A percentile compares a stretch with the other conserved stretches of the same genome.
These are phyloP conservation scores for Chaenodraco wilsoni DNA, from an alignment of 2,797 vertebrate genomes.

Conservation along the genomic window DNA sequence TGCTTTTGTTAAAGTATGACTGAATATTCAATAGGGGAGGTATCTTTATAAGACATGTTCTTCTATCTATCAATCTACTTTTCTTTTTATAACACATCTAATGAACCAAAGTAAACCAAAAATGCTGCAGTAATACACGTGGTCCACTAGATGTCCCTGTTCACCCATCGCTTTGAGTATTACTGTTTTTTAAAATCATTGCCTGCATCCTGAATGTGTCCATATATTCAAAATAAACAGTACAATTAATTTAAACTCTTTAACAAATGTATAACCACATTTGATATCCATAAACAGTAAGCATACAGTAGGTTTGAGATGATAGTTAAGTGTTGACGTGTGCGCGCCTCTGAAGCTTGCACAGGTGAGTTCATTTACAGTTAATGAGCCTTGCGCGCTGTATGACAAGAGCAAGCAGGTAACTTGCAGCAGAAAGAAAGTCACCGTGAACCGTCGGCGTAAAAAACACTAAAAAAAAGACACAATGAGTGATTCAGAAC, in stretches of 20 bases:
- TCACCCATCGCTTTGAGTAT: neutral
- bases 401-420: conserved; percentile 34
- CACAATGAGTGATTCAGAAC: conserved; percentile 67
- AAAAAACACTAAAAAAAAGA: neutral
- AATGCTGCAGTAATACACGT: neutral
- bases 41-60: too few relatives aligned
- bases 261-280: rapidly evolving
- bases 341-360: conserved; percentile 15
- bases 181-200: neutral
- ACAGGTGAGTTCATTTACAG: conserved; percentile 72
- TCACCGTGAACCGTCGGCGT: conserved; percentile 16
- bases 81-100: too few relatives aligned
- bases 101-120: neutral
- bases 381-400: conserved; percentile 40
- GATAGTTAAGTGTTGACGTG: conserved; percentile 28
- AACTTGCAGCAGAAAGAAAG: conserved; percentile 14
- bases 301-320: neutral
- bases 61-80: too few relatives aligned
- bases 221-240: neutral
- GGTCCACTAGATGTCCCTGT: conserved; percentile 50
- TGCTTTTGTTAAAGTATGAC: neutral
- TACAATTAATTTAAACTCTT: rapidly evolving
- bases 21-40: too few relatives aligned
- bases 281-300: neutral
- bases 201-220: neutral